These are phyloP conservation scores for Branchellion lobata DNA, from an alignment of 2,888 invertebrate species.

Conservation along the genomic window DNA sequence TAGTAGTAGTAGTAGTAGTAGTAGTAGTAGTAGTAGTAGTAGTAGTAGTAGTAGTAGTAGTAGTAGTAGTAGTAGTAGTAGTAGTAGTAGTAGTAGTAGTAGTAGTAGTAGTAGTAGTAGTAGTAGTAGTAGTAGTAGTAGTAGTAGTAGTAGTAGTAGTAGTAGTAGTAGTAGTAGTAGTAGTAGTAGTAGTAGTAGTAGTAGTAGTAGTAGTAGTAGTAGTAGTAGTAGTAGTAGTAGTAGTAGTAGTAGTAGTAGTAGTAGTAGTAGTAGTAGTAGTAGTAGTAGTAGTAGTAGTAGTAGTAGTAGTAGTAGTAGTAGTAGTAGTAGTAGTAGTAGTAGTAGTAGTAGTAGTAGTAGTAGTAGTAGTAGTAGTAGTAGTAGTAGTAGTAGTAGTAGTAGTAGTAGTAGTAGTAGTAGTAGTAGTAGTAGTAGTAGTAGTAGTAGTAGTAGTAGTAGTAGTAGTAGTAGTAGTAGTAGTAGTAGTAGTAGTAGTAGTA, in stretches of 20 bases:
- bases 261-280: constrained; percentile 1
- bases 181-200: constrained; percentile 15
- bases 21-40: constrained; percentile 19
- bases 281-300: constrained; percentile 24
- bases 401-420: constrained; percentile 7
- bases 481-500: constrained; percentile 11
- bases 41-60: constrained; percentile 10
- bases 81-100: constrained; percentile 11
- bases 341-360: constrained; percentile 17
- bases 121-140: constrained; percentile 16
- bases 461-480: constrained; percentile 10
- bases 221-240: constrained; percentile 23
- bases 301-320: constrained; percentile 13
- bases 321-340: constrained; percentile 5
- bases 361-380: constrained; percentile 16
- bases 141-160: constrained; percentile 5
- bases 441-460: constrained; percentile 16
- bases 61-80: constrained; percentile 13
- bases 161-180: constrained; percentile 17
- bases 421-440: constrained; percentile 20
- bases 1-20: constrained; percentile 11
- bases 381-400: constrained; percentile 5
- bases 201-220: constrained; percentile 3
- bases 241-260: constrained; percentile 13
- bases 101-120: constrained; percentile 16